Base-by-base conservation (phyloP, 2,888 invertebrate genomes). In the Dryobota labecula region DNA sequence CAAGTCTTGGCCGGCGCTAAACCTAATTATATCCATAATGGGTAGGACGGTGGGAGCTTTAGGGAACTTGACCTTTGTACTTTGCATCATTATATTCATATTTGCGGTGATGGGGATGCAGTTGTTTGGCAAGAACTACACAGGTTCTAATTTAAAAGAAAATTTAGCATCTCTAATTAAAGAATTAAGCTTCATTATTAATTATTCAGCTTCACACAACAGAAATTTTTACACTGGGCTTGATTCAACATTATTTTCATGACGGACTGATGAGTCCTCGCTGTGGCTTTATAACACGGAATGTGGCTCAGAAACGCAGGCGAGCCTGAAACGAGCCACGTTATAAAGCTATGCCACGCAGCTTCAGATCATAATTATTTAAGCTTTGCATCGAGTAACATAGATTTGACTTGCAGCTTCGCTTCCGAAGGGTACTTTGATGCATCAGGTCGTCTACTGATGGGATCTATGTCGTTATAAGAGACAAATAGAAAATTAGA, bases 81-180 rank as follows among this genome's bases (percentile, higher is more conserved):
- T 99, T 95, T 98, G 98, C 94, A 99, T 99, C 96, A 99, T 99
- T 96, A 98, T 99, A 96, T 99, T 99, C 97, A 99, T 99, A 96
- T 99, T 99, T 94, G 99, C 99, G 94, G 99, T 99, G 90, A 99
- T 99, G 98, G 99, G 99, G 88, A 99, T 99, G 98, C 99, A 99
- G 95, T 97, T 99, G 89, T 99, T 99, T 96, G 98, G 98, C 89
- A 98, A 98, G 94, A 98, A 98, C 94, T 98, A 98, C 95, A 97
- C 97, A 95, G 97, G 97, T 97, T 95, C 94, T 93, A 86, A 91
- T 94, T 93, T 94, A 90, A 95, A 91, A 93, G 92, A 94, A 93
- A 93, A 94, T 93, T 93, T 93, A 94, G 95, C 94, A 95, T 94
- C 94, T 94, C 92, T 94, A 93, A 90, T 90, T 92, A 92, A 93